Conservation (phyloP, 2,888 invertebrate species). For the Stenolophus ochropezus region DNA sequence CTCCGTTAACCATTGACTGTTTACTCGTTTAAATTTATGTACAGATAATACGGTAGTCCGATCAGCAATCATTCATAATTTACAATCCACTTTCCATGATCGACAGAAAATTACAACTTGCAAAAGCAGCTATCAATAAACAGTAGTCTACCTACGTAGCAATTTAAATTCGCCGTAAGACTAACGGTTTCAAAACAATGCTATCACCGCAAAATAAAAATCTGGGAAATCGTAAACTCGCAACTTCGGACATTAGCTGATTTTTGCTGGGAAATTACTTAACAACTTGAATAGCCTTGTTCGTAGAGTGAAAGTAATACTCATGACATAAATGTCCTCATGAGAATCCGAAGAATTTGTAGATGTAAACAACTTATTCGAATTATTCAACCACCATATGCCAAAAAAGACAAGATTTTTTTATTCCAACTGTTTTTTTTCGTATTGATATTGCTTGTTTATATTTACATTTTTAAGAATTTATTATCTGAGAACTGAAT, state of each 20-base stretch:
- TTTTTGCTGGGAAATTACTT: not conserved
- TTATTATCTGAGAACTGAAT: not conserved
- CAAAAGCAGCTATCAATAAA: slow-evolving; percentile 18
- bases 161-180: not conserved
- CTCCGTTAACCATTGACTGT: no score
- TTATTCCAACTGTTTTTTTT: no score
- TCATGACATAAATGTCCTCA: slow-evolving; percentile 9
- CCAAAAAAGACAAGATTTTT: no score
- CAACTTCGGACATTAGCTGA: not conserved
- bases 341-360: slow-evolving; percentile 5
- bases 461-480: not conserved
- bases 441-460: not conserved
- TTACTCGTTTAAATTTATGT: slow-evolving; percentile 7
- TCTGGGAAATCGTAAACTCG: not conserved
- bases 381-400: no score
- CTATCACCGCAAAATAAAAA: not conserved
- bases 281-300: not conserved
- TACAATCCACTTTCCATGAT: not conserved
- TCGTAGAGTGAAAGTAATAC: not conserved
- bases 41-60: not conserved
- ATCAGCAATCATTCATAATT: slow-evolving; percentile 27
- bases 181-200: not conserved
- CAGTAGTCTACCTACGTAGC: slow-evolving; percentile 13
- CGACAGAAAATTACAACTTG: slow-evolving; percentile 32
- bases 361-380: not conserved